A percentile compares a stretch with the other conserved stretches of the same genome.
Conservation (phyloP, 2,113 vertebrate species). For the Turnix velox region DNA sequence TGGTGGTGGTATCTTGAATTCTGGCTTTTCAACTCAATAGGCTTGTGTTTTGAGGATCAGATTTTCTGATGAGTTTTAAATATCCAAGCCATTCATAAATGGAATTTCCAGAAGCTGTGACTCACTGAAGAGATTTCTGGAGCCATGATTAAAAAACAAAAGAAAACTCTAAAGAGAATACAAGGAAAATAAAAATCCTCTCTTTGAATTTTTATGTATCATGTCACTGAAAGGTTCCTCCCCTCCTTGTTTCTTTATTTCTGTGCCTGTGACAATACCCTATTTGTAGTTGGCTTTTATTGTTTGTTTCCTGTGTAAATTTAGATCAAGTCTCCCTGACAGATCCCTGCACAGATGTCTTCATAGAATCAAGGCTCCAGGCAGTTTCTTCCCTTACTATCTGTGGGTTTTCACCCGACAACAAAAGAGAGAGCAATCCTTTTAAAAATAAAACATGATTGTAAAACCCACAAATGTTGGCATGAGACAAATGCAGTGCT, state of each 20-base stretch:
- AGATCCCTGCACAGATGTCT: constrained; percentile 61
- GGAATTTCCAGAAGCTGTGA: constrained; percentile 49
- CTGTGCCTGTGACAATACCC: constrained; percentile 20
- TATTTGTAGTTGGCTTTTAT: constrained; percentile 52
- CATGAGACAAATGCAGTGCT: constrained; percentile 47
- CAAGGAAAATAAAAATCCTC: background rate
- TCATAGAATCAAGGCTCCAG: constrained; percentile 42
- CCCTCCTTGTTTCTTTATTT: background rate
- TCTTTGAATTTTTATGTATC: background rate
- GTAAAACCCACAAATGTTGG: constrained; percentile 49
- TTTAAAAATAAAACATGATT: constrained; percentile 56
- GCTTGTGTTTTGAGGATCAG: constrained; percentile 4
- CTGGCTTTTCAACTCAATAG: background rate
- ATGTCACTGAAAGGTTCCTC: background rate
- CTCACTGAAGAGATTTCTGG: background rate
- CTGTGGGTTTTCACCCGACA: constrained; percentile 59
- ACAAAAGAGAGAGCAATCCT: constrained; percentile 61
- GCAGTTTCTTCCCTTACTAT: constrained; percentile 50
- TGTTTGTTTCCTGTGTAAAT: constrained; percentile 54
- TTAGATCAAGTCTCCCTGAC: constrained; percentile 26
- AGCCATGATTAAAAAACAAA: constrained; percentile 36
- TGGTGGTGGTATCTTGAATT: background rate
- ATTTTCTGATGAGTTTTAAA: constrained; percentile 41
- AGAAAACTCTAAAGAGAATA: background rate
- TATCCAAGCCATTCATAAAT: background rate